Evolutionary conservation across 2,797 vertebrate species (phyloP), one percentile per base, ranked within the genome.

Genomic region (Bovichtus variegatus): DNA sequence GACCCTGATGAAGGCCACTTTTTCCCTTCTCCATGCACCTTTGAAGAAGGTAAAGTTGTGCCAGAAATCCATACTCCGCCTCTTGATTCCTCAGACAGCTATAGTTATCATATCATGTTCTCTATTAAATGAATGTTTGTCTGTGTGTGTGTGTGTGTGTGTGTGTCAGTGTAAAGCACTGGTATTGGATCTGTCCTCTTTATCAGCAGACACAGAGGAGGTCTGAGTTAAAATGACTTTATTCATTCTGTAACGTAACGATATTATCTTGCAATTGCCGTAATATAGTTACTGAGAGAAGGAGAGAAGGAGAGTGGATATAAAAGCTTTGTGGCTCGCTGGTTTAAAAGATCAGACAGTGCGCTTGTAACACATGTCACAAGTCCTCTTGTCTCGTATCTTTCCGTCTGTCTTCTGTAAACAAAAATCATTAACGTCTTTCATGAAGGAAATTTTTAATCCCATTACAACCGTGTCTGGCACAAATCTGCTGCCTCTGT

Each of bases 151-250:
- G 49, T 58, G 9, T 69, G 23, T 60, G 46, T 77, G 47, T 79
- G 73, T 71, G 53, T 71, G 61, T 81, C 65, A 29, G 34, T 47
- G 47, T 76, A 50, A 77, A 58, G 57, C 65, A 71, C 57, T 75
- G 87, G 89, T 83, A 86, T 74, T 80, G 78, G 86, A 90, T 81
- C 80, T 83, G 59, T 87, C 74, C 73, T 86, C 72, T 90, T 81
- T 83, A 80, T 74, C 74, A 78, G 78, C 68, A 68, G 85, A 88
- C 86, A 67, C 50, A 77, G 44, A 63, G 47, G 74, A 84, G 63
- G 67, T 81, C 79, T 79, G 76, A 62, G 78, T 74, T 63, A 71
- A 87, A 89, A 85, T 68, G 57, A 75, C 71, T 87, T 82, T 57
- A 82, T 89, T 85, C 78, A 82, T 76, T 84, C 51, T 81, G 71